Evolutionary conservation across 2,113 vertebrate genomes (phyloP), one percentile per base, ranked within the genome.

Genomic region (Phylloscopus trochilus): DNA sequence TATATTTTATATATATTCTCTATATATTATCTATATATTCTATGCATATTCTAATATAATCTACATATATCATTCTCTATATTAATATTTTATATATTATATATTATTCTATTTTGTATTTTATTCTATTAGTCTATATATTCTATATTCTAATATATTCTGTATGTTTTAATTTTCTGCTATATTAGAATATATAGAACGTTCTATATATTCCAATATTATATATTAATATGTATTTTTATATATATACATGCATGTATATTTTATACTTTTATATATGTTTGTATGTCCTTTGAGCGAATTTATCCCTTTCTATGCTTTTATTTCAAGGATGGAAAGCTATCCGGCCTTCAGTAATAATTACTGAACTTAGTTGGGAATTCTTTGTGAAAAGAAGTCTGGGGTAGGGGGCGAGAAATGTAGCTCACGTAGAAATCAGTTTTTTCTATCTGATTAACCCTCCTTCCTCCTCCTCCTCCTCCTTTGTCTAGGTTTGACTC

Each of bases 281-380:
- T 56, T 73, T 63, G 2, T 41, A 5, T 30, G 7, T 52, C 20
- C 22, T 66, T 31, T 33, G 15, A 74, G 43, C 58, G 16, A 3
- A 87, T 70, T 49, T 56, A 43, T 47, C 15, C 27, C 7, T 0
- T 67, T 52, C 4, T 0, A 0, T 35, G 24, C 9, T 66, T 79
- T 91, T 67, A 30, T 58, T 85, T 80, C 10, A 43, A 41, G n/a
- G 39, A 43, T 47, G 24, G 26, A 72, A 64, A 85, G 9, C 4
- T 19, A 2, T 17, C 4, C 53, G 37, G 10, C 17, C 23, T 70
- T 86, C 46, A 46, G 23, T 58, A 85, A 41, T 44, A 24, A 21
- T 13, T 58, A 16, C 13, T 49, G 9, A 30, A 41, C 3, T 89
- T 51, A 58, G 9, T 0, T 53, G 14, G 28, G 26, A 87, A 75